Percentiles rank a stretch among this genome's conserved stretches.
Evolutionary conservation across 1,140 invertebrate genomes (phyloP).

Genomic region (Pachyrhynchus sulphureomaculatus): DNA sequence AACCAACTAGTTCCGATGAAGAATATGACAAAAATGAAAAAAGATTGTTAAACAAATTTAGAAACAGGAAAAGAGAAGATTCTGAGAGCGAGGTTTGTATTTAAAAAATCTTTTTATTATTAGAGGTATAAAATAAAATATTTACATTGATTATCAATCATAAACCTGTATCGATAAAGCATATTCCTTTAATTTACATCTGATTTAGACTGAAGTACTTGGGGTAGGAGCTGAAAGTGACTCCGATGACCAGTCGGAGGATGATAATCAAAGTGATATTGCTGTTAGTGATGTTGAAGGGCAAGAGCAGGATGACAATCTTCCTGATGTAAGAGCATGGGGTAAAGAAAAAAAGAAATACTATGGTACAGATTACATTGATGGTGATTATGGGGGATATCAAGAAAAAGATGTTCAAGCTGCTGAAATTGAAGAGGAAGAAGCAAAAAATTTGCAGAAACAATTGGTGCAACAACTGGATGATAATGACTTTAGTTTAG

Average conservation of each 20-base stretch:
- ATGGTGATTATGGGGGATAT: constrained; percentile 79
- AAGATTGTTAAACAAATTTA: constrained; percentile 62
- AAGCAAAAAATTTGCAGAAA: constrained; percentile 79
- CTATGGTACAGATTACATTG: constrained; percentile 86
- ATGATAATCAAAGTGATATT: constrained; percentile 50
- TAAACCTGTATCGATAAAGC: neutral
- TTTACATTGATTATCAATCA: neutral
- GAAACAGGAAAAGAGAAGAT: constrained; percentile 59
- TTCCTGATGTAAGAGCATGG: constrained; percentile 83
- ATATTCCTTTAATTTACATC: too few species aligned
- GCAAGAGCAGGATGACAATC: constrained; percentile 62
- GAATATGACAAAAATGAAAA: constrained; percentile 68
- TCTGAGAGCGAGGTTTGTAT: constrained; percentile 64
- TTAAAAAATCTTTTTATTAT: constrained; percentile 21
- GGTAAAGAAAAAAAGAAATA: constrained; percentile 76
- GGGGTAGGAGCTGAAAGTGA: too few species aligned
- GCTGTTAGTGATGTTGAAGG: constrained; percentile 74
- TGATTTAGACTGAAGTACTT: constrained; percentile 52
- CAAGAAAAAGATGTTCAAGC: constrained; percentile 69
- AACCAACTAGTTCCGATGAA: constrained; percentile 69
- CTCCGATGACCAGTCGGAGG: constrained; percentile 40
- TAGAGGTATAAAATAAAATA: neutral
- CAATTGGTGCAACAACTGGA: constrained; percentile 75
- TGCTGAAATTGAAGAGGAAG: constrained; percentile 81
- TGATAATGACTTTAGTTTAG: constrained; percentile 78